phyloP scores from a whole-genome alignment of 2,888 invertebrate species.

The Scaeva pyrastri region DNA sequence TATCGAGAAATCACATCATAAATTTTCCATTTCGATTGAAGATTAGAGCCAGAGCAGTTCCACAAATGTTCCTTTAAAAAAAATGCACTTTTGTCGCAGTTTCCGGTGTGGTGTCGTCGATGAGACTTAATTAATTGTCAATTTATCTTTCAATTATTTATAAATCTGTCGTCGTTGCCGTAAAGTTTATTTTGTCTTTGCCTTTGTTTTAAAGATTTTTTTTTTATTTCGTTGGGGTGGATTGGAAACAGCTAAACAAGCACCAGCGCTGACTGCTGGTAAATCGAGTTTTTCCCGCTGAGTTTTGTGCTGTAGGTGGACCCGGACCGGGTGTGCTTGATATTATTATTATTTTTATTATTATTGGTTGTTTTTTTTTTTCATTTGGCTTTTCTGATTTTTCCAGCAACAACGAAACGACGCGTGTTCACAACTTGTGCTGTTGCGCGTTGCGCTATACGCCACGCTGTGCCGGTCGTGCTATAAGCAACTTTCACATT shows the following conservation, averaged over 20 bases:
- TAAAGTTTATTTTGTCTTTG: constrained; percentile 22
- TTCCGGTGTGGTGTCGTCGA: constrained; percentile 53
- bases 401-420: constrained; percentile 29
- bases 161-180: constrained; percentile 41
- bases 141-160: constrained; percentile 35
- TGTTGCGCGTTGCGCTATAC: background rate
- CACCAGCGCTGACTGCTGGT: constrained; percentile 33
- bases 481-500: constrained; percentile 68
- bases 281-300: constrained; percentile 49
- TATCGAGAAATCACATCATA: no score
- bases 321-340: constrained; percentile 51
- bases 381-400: constrained; percentile 41
- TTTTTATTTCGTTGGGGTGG: constrained; percentile 2
- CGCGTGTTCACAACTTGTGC: constrained; percentile 47
- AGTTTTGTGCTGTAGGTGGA: constrained; percentile 57
- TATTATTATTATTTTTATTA: constrained; percentile 46
- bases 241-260: background rate
- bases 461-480: background rate
- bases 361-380: constrained; percentile 56
- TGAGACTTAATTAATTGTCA: constrained; percentile 53
- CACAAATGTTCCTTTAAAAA: background rate
- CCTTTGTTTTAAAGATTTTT: background rate
- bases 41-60: background rate
- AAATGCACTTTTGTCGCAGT: constrained; percentile 19
- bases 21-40: no score